Evolutionary conservation across 1,140 invertebrate species (phyloP).

Genomic region (Cyphomyrmex costatus): DNA sequence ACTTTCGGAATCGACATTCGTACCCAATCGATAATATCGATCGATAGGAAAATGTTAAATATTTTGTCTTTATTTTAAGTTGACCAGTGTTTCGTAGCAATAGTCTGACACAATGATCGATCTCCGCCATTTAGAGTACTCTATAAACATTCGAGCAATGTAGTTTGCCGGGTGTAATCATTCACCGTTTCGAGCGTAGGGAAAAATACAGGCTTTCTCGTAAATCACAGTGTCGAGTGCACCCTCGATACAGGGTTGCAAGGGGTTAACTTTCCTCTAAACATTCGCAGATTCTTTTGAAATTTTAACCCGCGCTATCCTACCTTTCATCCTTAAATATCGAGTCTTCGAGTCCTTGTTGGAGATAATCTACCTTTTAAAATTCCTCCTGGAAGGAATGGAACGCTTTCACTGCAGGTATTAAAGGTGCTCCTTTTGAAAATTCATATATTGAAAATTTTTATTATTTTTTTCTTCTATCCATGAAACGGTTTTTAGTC

Average conservation of each 20-base stretch:
- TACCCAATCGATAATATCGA: background rate
- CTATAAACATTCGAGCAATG: conserved; percentile 61
- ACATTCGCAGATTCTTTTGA: conserved; percentile 41
- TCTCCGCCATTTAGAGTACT: conserved; percentile 54
- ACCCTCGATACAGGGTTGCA: conserved; percentile 40
- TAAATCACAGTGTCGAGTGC: conserved; percentile 60
- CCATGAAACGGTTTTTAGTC: background rate
- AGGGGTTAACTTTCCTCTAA: conserved; percentile 41
- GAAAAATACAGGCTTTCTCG: conserved; percentile 55
- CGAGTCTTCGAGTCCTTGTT: background rate
- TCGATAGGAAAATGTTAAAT: conserved; percentile 4
- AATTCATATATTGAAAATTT: background rate
- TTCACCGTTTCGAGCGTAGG: conserved; percentile 58
- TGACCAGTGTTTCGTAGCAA: conserved; percentile 28
- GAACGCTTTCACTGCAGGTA: background rate
- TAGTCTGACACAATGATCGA: conserved; percentile 60
- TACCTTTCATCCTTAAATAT: background rate
- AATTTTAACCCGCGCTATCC: conserved; percentile 7
- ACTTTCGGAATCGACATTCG: background rate
- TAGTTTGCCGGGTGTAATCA: conserved; percentile 59
- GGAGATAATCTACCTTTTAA: conserved; percentile 3
- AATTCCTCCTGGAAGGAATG: background rate
- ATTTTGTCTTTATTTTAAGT: conserved; percentile 47
- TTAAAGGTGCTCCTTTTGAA: background rate
- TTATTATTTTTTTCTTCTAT: background rate